Percentiles rank a stretch among this genome's conserved stretches.
Conservation (phyloP, 2,113 vertebrate species). For the Jacana jacana region DNA sequence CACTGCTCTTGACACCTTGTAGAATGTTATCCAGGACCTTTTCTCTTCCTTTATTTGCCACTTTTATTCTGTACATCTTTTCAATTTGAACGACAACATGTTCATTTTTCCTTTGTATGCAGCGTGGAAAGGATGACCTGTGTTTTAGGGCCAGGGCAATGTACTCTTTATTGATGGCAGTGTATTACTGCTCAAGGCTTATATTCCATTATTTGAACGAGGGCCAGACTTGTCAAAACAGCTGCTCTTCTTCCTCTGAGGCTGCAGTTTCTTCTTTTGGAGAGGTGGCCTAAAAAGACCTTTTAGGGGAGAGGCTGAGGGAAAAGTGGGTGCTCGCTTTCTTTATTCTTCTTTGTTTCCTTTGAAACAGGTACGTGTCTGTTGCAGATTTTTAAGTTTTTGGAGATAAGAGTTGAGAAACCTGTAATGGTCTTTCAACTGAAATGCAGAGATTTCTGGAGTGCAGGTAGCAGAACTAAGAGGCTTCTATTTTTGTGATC, state of each 20-base stretch:
- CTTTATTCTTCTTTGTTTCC: neutral
- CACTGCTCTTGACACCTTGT: neutral
- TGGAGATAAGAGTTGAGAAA: neutral
- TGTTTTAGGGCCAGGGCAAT: neutral
- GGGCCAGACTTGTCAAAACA: conserved; percentile 31
- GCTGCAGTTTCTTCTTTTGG: neutral
- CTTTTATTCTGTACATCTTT: neutral
- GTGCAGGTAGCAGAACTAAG: neutral
- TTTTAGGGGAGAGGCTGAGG: neutral
- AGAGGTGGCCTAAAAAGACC: neutral
- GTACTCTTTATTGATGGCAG: conserved; percentile 16
- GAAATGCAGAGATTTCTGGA: neutral
- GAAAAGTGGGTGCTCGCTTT: neutral
- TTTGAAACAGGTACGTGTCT: neutral
- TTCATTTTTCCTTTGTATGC: neutral
- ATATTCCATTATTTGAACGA: conserved; percentile 17
- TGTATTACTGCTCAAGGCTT: neutral
- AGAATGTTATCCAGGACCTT: neutral
- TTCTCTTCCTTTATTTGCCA: neutral
- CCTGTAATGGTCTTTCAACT: neutral
- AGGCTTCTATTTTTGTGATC: neutral
- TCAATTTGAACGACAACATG: neutral
- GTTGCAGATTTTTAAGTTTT: neutral
- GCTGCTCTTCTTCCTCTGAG: conserved; percentile 1
- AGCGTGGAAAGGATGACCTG: neutral